Evolutionary conservation across 2,113 vertebrate species (phyloP).

Genomic region (Regulus satrapa): DNA sequence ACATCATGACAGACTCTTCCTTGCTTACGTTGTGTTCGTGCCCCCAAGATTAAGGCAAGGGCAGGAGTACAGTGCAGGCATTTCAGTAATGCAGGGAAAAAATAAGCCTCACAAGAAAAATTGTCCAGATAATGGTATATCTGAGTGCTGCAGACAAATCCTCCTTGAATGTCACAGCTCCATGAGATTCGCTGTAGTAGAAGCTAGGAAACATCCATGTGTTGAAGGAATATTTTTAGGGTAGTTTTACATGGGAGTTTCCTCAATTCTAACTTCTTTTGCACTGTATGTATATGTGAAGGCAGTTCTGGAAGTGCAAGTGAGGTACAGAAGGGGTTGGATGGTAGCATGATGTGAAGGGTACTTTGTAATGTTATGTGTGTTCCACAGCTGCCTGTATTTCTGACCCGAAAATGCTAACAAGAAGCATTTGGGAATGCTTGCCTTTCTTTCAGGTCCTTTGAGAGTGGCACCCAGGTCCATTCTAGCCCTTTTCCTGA

Average conservation of each 20-base stretch:
- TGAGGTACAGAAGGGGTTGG: not conserved
- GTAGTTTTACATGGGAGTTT: not conserved
- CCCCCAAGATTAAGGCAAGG: not conserved
- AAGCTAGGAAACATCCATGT: not conserved
- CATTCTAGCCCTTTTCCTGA: not conserved
- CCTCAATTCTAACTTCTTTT: not conserved
- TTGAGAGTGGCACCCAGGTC: not conserved
- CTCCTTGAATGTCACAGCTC: not conserved
- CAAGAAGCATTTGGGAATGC: rapidly evolving
- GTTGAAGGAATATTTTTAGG: not conserved
- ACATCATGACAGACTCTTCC: not conserved
- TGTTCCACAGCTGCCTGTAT: not conserved
- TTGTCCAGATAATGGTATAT: not conserved
- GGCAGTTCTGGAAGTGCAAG: not conserved
- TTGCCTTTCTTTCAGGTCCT: not conserved
- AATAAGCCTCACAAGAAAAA: not conserved
- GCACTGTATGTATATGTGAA: rapidly evolving
- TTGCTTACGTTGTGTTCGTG: not conserved
- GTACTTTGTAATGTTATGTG: not conserved
- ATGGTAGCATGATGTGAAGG: not conserved
- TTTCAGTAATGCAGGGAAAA: not conserved
- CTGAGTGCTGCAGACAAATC: not conserved
- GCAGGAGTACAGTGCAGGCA: not conserved
- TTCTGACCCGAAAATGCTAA: not conserved
- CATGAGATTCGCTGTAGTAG: rapidly evolving